phyloP scores from a whole-genome alignment of 2,113 vertebrate genomes.

The Oncorhynchus tshawytscha region DNA sequence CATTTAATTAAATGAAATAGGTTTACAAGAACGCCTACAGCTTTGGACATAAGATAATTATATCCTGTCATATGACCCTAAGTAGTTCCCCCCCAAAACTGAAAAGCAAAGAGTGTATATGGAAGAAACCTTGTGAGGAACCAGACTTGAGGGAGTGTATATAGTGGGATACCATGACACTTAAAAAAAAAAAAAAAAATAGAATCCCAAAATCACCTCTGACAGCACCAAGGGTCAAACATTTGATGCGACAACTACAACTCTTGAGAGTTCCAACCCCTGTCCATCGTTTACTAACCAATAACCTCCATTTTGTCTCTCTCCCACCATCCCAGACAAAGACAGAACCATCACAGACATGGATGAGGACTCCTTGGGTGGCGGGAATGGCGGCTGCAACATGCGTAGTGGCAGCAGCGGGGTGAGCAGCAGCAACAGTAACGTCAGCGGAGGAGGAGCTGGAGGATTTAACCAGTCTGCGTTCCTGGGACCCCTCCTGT shows the following conservation, averaged over 20 bases:
- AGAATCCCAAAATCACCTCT: no score
- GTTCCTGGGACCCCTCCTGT: conserved; percentile 72
- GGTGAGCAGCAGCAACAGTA: conserved; percentile 37
- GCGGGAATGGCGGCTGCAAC: conserved; percentile 40
- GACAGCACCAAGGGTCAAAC: no score
- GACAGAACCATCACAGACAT: conserved; percentile 62
- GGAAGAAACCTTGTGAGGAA: conserved; percentile 4
- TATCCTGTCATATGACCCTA: neutral
- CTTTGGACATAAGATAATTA: neutral
- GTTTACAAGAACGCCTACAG: no score
- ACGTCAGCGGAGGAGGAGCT: conserved; percentile 31
- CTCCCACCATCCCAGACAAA: conserved; percentile 61
- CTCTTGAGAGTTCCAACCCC: neutral
- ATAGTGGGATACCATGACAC: no score
- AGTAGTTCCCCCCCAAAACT: neutral
- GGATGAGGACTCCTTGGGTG: conserved; percentile 70
- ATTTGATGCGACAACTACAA: no score
- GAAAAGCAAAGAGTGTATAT: neutral
- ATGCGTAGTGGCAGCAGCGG: conserved; percentile 58
- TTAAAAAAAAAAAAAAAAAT: no score
- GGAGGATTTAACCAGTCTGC: conserved; percentile 63
- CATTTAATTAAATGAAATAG: neutral
- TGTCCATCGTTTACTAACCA: neutral
- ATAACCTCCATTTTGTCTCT: conserved; percentile 5
- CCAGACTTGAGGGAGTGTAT: neutral